Evolutionary conservation across 1,140 invertebrate genomes (phyloP).

Genomic region (Drosophila rhopaloa): DNA sequence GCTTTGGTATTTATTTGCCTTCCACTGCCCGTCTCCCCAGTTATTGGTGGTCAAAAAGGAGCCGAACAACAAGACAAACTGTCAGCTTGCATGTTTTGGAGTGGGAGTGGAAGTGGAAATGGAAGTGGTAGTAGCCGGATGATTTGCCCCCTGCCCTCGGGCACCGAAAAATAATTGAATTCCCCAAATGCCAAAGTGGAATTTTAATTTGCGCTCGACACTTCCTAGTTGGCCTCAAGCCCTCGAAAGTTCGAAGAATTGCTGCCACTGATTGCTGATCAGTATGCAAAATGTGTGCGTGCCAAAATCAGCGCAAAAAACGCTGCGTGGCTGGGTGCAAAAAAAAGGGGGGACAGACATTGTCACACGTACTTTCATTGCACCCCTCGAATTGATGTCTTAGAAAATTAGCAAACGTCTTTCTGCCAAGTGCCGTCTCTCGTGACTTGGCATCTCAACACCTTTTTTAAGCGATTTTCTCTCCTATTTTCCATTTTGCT

Average conservation of each 20-base stretch:
- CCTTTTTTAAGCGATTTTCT: slow-evolving; percentile 29
- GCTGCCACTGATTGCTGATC: slow-evolving; percentile 72
- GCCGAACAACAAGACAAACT: slow-evolving; percentile 43
- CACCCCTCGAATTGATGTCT: slow-evolving; percentile 72
- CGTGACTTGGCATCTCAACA: slow-evolving; percentile 52
- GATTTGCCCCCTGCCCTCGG: slow-evolving; percentile 3
- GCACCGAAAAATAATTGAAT: slow-evolving; percentile 78
- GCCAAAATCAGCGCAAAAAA: slow-evolving; percentile 77
- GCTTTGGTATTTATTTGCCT: slow-evolving; percentile 36
- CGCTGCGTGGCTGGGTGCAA: slow-evolving; percentile 9
- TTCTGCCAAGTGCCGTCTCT: slow-evolving; percentile 18
- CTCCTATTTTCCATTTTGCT: background rate
- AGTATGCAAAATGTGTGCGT: slow-evolving; percentile 83
- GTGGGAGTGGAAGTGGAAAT: background rate
- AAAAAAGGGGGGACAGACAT: slow-evolving; percentile 32
- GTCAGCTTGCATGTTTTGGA: slow-evolving; percentile 61
- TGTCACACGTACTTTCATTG: slow-evolving; percentile 74
- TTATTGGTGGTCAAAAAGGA: slow-evolving; percentile 62
- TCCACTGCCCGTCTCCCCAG: slow-evolving; percentile 23
- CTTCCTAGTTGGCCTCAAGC: slow-evolving; percentile 37
- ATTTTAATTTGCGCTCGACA: slow-evolving; percentile 75
- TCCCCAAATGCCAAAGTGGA: slow-evolving; percentile 81
- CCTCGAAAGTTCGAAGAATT: slow-evolving; percentile 36
- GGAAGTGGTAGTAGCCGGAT: no score
- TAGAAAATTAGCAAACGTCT: slow-evolving; percentile 75